Conservation (phyloP, 2,888 invertebrate species). For the Diplolepis rosae region DNA sequence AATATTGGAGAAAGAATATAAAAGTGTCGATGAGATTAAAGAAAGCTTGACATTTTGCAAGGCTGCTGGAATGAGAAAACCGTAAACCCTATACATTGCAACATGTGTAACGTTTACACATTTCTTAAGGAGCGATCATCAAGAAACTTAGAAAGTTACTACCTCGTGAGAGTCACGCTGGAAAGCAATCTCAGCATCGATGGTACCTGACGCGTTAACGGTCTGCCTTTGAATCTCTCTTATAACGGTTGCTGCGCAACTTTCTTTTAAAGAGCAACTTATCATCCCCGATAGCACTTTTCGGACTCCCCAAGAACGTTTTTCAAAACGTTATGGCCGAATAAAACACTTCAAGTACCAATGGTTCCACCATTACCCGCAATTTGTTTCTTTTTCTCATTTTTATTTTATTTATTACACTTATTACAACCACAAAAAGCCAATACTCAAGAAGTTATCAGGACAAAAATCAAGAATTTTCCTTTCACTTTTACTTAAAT, state of each 20-base stretch:
- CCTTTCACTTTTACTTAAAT: no score
- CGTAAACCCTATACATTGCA: background rate
- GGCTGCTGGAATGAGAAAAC: background rate
- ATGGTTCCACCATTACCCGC: background rate
- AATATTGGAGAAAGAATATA: background rate
- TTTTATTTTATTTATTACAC: background rate
- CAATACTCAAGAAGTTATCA: no score
- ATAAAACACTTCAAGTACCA: slow-evolving; percentile 1
- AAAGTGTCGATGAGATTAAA: background rate
- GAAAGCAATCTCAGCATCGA: slow-evolving; percentile 1
- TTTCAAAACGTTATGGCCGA: slow-evolving; percentile 9
- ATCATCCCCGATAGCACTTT: slow-evolving; percentile 19
- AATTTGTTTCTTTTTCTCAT: background rate
- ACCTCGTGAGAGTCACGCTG: background rate
- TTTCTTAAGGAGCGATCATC: slow-evolving; percentile 5
- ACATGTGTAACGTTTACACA: slow-evolving; percentile 1
- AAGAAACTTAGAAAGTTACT: slow-evolving; percentile 11
- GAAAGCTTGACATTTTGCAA: background rate
- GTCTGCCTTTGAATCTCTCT: slow-evolving; percentile 8
- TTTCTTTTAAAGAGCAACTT: slow-evolving; percentile 29
- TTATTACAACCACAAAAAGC: background rate
- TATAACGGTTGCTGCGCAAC: slow-evolving; percentile 13
- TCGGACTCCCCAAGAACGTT: slow-evolving; percentile 3
- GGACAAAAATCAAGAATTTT: no score
- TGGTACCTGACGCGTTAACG: slow-evolving; percentile 14